Base-by-base conservation (phyloP, 2,888 invertebrate species). In the Koerneria pararmatus region DNA sequence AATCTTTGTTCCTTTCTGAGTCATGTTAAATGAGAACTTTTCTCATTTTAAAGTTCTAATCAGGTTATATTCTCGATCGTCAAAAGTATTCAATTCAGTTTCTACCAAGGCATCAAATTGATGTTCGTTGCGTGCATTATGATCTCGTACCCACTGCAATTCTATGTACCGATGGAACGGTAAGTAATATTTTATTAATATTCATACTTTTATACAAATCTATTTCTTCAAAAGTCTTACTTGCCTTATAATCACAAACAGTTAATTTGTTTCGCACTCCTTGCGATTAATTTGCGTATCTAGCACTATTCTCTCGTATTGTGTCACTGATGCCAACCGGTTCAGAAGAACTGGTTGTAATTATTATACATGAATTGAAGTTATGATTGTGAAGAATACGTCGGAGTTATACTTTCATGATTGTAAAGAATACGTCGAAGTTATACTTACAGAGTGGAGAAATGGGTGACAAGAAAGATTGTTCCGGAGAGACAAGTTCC, bases 101-200 rank as follows among this genome's bases (percentile, higher is more conserved):
- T 82, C 71, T 82, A 82, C 67, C 80, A 82, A 71, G 71, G 73
- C 1, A 76, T 82, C 58, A 82, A 82, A 64, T 57, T 82, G 41
- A 79, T 82, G 79, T 80, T 82, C 67, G 82, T 82, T 29, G 71
- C 70, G 3, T 81, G 80, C 64, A 92, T 95, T 75, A 93, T 93
- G 84, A 87, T 94, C 31, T 91, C 93, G 0, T 95, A 93, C 83
- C 90, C 91, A 3, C 87, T 95, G 1, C 94, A 94, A 85, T 92
- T 95, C 84, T 95, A 94, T 85, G 94, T 95, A 27, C 93, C 94
- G 1, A 89, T 93, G 86, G 90, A 89, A 78, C 91, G 94, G 48
- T 59, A 4, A 49, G 34, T 5, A n/a, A 51, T 51, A 6, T 51
- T 51, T 15, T 11, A 19, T n/a, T 27, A 22, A 53, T 53, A 15